Percentiles rank a stretch among this genome's conserved stretches.
Evolutionary conservation across 2,888 invertebrate species (phyloP).

Genomic region (Pycnomerus fuliginosus): DNA sequence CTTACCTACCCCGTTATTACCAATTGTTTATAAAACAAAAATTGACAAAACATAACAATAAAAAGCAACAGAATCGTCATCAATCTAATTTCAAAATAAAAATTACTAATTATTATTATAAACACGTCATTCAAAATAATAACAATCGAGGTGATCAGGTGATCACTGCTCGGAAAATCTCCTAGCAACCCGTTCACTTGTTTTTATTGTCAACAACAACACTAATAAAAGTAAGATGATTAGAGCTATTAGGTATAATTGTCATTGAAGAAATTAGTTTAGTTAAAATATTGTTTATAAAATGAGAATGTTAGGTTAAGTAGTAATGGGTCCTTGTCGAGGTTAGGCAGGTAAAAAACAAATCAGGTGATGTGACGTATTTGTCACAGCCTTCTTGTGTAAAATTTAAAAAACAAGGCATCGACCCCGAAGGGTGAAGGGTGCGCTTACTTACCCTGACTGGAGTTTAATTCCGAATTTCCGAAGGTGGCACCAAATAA

Average conservation of each 20-base stretch:
- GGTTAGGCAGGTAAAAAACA: slow-evolving; percentile 13
- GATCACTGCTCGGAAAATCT: no score
- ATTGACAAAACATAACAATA: no score
- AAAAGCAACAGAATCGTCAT: no score
- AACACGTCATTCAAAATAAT: no score
- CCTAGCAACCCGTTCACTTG: no score
- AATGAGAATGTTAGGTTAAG: background rate
- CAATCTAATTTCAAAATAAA: no score
- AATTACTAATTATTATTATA: no score
- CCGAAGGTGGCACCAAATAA: slow-evolving; percentile 41
- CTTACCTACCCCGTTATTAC: no score
- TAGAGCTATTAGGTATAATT: background rate
- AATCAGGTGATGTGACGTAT: slow-evolving; percentile 27
- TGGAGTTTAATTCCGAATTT: slow-evolving; percentile 38
- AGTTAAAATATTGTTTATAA: background rate
- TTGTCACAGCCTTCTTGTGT: background rate
- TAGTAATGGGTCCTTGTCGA: slow-evolving; percentile 7
- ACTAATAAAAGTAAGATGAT: no score
- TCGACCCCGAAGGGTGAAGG: slow-evolving; percentile 11
- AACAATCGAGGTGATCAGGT: no score
- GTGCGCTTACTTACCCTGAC: slow-evolving; percentile 38
- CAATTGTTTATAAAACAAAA: no score
- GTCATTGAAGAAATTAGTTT: background rate
- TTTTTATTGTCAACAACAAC: no score
- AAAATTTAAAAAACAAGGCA: background rate